Percentiles rank a stretch among this genome's conserved stretches.
Evolutionary conservation across 2,888 invertebrate genomes (phyloP).

Genomic region (Harpalus rubripes): DNA sequence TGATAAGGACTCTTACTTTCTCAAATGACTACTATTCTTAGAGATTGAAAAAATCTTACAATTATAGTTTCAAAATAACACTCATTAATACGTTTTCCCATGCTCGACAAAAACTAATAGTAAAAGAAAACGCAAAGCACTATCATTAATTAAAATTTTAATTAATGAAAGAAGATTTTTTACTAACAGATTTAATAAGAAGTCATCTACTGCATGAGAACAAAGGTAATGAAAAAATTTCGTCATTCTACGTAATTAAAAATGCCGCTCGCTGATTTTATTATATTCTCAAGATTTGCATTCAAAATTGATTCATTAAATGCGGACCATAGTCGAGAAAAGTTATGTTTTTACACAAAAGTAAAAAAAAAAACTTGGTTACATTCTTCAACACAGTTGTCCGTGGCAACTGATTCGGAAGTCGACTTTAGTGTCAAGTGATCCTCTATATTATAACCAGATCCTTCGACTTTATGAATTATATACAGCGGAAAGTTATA

Average conservation of each 20-base stretch:
- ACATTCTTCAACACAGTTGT: too few relatives aligned
- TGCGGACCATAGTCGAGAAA: too few relatives aligned
- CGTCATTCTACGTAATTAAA: constrained; percentile 29
- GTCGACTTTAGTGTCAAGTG: too few relatives aligned
- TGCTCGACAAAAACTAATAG: constrained; percentile 32
- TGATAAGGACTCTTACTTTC: constrained; percentile 17
- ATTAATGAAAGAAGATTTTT: constrained; percentile 38
- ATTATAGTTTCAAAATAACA: constrained; percentile 9
- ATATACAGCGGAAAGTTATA: too few relatives aligned
- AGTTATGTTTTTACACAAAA: too few relatives aligned
- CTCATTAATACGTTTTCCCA: constrained; percentile 40
- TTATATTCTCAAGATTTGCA: neutral
- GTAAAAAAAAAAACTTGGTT: too few relatives aligned
- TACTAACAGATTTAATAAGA: constrained; percentile 18
- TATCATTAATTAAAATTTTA: constrained; percentile 41
- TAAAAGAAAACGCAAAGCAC: constrained; percentile 13
- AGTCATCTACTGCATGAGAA: constrained; percentile 20
- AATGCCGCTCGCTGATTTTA: constrained; percentile 17
- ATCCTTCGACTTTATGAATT: too few relatives aligned
- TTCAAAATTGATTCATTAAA: too few relatives aligned
- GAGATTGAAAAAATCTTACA: constrained; percentile 10
- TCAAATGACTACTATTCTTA: constrained; percentile 6
- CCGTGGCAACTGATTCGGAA: too few relatives aligned
- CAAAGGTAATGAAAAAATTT: constrained; percentile 26
- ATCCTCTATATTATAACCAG: too few relatives aligned